phyloP scores from a whole-genome alignment of 2,888 invertebrate genomes.

The Lochmaea capreae region DNA sequence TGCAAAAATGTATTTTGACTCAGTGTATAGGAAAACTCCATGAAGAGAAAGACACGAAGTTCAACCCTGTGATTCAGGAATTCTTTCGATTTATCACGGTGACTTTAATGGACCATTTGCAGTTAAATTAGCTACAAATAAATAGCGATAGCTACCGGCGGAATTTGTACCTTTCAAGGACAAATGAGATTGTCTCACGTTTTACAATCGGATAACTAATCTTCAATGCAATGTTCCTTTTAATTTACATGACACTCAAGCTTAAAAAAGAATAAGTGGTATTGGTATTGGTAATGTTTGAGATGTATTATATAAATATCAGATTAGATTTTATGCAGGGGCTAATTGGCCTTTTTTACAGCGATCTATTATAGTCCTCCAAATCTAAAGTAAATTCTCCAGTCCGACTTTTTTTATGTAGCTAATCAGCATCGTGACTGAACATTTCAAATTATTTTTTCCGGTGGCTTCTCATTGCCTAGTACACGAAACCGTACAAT shows the following conservation, averaged over 20 bases:
- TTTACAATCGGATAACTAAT: constrained; percentile 47
- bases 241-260: neutral
- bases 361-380: no score
- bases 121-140: constrained; percentile 50
- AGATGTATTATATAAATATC: no score
- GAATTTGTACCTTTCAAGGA: constrained; percentile 43
- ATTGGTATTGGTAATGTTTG: neutral
- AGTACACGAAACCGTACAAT: no score
- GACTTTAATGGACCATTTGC: constrained; percentile 53
- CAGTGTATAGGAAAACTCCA: neutral
- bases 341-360: no score
- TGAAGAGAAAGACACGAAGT: neutral
- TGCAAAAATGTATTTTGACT: no score
- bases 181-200: constrained; percentile 51
- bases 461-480: no score
- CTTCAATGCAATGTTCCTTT: neutral
- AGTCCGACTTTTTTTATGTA: no score
- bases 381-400: no score
- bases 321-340: no score
- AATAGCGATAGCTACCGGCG: constrained; percentile 48
- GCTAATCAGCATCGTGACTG: no score
- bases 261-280: neutral
- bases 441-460: no score
- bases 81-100: constrained; percentile 49
- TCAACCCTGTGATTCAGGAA: constrained; percentile 26